Conservation (phyloP, 2,797 vertebrate species). For the Poecile montanus region DNA sequence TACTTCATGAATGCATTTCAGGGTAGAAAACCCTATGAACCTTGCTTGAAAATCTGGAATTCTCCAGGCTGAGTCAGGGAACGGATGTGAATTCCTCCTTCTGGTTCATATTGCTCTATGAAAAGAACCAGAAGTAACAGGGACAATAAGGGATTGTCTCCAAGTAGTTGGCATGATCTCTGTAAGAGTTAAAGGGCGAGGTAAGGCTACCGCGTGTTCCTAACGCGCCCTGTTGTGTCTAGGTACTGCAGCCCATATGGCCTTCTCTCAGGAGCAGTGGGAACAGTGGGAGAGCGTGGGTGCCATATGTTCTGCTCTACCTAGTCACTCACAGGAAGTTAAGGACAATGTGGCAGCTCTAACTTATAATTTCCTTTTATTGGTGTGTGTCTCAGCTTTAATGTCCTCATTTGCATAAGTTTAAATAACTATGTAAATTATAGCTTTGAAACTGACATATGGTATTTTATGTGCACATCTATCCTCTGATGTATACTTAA, state of each 20-base stretch:
- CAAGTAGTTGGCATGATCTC: not conserved
- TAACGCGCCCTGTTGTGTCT: slow-evolving; percentile 9
- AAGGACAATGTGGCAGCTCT: slow-evolving; percentile 44
- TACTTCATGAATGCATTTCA: not conserved
- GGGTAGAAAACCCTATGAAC: not conserved
- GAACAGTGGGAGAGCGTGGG: slow-evolving; percentile 48
- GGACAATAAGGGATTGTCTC: not conserved
- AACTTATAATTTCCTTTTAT: slow-evolving; percentile 74
- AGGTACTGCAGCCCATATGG: slow-evolving; percentile 40
- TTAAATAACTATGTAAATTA: slow-evolving; percentile 74
- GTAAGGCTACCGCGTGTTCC: not conserved
- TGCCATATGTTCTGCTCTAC: slow-evolving; percentile 46
- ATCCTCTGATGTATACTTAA: slow-evolving; percentile 66
- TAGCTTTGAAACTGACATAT: slow-evolving; percentile 62
- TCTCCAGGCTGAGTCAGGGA: not conserved
- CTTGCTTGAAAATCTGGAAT: not conserved
- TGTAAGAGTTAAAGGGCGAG: not conserved
- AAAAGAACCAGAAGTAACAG: not conserved
- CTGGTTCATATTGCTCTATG: not conserved
- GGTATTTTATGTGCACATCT: slow-evolving; percentile 58
- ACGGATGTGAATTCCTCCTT: rapidly evolving
- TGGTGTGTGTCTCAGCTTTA: slow-evolving; percentile 63
- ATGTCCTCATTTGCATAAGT: slow-evolving; percentile 72
- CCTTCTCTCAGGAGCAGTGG: slow-evolving; percentile 16
- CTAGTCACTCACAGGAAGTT: slow-evolving; percentile 54